phyloP scores from a whole-genome alignment of 2,888 invertebrate genomes.

The Neoaliturus tenellus region DNA sequence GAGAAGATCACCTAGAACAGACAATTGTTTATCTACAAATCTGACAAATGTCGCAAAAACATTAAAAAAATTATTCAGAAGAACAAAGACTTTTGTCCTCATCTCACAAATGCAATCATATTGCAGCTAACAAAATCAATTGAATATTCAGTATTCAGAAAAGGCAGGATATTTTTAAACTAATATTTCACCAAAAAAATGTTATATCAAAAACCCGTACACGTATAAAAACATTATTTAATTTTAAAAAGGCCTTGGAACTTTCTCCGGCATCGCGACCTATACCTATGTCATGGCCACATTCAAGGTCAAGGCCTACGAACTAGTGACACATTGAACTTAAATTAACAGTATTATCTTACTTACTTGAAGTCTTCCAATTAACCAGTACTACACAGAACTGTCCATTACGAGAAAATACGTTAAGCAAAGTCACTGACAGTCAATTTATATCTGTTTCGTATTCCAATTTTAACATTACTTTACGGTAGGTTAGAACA shows the following conservation, averaged over 20 bases:
- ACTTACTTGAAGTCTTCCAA: conserved; percentile 3
- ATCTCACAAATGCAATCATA: too few species aligned
- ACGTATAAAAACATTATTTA: neutral
- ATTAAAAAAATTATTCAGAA: too few species aligned
- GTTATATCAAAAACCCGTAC: too few species aligned
- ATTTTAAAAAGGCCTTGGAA: neutral
- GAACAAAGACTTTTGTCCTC: too few species aligned
- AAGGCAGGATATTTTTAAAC: too few species aligned
- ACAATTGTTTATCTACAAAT: too few species aligned
- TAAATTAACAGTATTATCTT: neutral
- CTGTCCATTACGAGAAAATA: neutral
- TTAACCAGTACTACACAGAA: neutral
- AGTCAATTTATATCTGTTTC: neutral
- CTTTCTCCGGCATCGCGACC: conserved; percentile 38
- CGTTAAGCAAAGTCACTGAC: neutral
- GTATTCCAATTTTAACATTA: neutral
- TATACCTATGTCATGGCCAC: conserved; percentile 50
- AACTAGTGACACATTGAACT: conserved; percentile 44
- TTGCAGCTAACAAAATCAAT: too few species aligned
- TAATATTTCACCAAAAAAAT: too few species aligned
- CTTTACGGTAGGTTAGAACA: conserved; percentile 36
- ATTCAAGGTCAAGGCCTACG: conserved; percentile 43
- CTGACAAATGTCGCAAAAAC: too few species aligned
- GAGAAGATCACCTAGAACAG: too few species aligned
- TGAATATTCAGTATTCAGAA: too few species aligned